Conservation (phyloP, 2,113 vertebrate genomes). For the Forbesichthys papilliferus region DNA sequence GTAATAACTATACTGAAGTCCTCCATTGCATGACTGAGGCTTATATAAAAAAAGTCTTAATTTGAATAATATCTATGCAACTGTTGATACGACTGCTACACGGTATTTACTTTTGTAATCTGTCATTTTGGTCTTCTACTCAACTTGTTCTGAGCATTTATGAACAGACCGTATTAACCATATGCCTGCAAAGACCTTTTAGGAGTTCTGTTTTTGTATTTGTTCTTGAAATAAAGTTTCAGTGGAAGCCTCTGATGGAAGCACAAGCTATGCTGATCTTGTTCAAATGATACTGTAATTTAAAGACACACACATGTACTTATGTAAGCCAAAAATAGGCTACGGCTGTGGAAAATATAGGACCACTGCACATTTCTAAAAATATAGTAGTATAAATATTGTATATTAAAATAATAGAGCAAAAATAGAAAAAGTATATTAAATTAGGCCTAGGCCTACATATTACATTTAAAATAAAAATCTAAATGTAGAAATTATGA, state of each 20-base stretch:
- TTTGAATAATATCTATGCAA: not conserved
- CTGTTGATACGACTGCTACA: not conserved
- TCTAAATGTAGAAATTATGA: no score
- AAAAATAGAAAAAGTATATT: no score
- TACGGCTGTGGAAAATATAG: no score
- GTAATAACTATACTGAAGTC: not conserved
- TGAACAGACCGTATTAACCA: conserved; percentile 35
- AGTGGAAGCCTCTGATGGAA: conserved; percentile 13
- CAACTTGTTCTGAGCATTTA: conserved; percentile 21
- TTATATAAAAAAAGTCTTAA: not conserved
- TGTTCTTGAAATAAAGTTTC: conserved; percentile 66
- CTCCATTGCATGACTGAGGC: not conserved
- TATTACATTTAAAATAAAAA: no score
- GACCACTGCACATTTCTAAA: no score
- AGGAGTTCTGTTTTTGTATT: conserved; percentile 51
- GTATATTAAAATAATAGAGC: no score
- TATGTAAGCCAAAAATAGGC: no score
- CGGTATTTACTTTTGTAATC: not conserved
- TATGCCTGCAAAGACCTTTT: conserved; percentile 39
- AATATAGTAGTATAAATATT: no score
- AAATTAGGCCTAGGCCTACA: no score
- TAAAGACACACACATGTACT: no score
- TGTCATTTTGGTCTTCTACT: conserved; percentile 16
- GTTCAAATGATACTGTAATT: no score
- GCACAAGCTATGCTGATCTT: no score